These are phyloP conservation scores for Hydraecia micacea DNA, from an alignment of 2,888 invertebrate genomes.

Conservation along the genomic window DNA sequence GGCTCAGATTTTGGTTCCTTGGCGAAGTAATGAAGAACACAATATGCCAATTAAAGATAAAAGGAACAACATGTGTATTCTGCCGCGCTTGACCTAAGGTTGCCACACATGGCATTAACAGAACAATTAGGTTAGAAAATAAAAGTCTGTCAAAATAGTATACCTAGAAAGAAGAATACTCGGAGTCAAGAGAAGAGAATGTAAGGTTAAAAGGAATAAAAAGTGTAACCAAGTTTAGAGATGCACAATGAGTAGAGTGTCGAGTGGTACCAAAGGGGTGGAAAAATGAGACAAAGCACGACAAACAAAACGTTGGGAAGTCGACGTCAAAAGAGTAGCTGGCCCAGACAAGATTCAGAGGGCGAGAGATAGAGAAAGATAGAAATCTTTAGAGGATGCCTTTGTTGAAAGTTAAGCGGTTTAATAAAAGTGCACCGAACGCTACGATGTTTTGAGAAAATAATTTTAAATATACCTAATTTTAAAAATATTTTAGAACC, in stretches of 20 bases:
- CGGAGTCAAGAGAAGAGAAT: background rate
- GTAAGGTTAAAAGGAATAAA: background rate
- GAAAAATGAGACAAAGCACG: background rate
- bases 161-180: background rate
- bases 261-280: background rate
- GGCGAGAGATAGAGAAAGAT: background rate
- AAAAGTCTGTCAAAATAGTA: background rate
- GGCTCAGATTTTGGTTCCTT: background rate
- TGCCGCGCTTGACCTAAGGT: background rate
- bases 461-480: background rate
- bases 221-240: background rate
- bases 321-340: background rate
- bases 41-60: background rate
- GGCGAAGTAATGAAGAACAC: background rate
- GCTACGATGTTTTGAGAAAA: no score
- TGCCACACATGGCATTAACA: background rate
- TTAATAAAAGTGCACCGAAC: no score
- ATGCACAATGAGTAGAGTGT: background rate
- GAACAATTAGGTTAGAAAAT: background rate
- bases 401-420: background rate
- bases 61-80: background rate
- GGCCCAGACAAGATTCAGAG: no score
- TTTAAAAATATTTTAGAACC: background rate
- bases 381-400: background rate
- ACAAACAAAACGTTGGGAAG: background rate